Evolutionary conservation across 2,888 invertebrate genomes (phyloP).

Genomic region (Diachrysia chrysitis): DNA sequence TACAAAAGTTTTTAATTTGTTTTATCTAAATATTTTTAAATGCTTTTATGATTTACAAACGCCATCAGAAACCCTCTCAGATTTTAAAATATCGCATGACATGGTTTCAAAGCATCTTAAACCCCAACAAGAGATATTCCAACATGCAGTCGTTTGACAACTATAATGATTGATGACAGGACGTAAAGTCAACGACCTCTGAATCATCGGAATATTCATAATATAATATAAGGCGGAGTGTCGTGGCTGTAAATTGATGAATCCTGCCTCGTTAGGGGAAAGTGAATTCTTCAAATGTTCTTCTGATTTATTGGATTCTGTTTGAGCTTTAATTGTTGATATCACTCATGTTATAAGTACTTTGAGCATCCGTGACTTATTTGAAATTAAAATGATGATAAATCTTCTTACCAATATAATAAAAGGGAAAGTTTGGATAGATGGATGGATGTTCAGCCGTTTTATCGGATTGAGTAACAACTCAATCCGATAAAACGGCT

Average conservation of each 20-base stretch:
- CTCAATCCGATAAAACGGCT: no score
- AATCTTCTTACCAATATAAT: no score
- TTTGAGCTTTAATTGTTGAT: slow-evolving; percentile 16
- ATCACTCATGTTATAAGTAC: neutral
- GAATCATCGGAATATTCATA: slow-evolving; percentile 62
- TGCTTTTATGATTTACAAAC: no score
- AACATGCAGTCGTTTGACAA: slow-evolving; percentile 61
- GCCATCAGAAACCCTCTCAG: no score
- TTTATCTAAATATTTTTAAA: no score
- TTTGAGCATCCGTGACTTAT: neutral
- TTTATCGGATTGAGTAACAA: no score
- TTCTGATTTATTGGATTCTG: slow-evolving; percentile 32
- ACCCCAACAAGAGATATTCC: slow-evolving; percentile 37
- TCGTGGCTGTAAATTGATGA: slow-evolving; percentile 61
- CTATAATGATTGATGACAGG: slow-evolving; percentile 67
- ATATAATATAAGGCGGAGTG: slow-evolving; percentile 47
- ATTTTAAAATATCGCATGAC: neutral
- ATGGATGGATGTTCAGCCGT: no score
- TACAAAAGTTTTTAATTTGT: no score
- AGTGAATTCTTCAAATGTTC: slow-evolving; percentile 54
- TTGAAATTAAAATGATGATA: neutral
- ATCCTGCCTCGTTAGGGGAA: slow-evolving; percentile 47
- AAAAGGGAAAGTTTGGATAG: no score
- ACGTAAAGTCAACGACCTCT: slow-evolving; percentile 57
- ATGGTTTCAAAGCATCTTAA: slow-evolving; percentile 1